Percentiles rank a stretch among this genome's conserved stretches.
These are phyloP conservation scores for Chaitophorus viminalis DNA, from an alignment of 2,888 invertebrate species.

Conservation along the genomic window DNA sequence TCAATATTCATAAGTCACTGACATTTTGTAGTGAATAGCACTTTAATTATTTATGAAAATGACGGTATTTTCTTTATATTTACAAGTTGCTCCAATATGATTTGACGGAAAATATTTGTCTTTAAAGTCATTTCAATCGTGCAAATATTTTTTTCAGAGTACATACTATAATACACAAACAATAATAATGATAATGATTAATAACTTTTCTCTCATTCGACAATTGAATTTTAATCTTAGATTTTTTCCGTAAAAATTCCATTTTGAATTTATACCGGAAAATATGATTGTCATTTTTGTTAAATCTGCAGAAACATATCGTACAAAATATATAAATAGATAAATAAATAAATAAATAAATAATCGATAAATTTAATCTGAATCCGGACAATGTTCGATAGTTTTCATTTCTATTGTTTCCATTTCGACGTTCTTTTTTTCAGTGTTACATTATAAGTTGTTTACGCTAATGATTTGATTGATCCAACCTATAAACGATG, in stretches of 20 bases:
- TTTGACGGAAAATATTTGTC: not conserved
- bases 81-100: conserved; percentile 30
- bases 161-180: conserved; percentile 3
- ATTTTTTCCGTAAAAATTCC: not conserved
- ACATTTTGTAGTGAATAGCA: not conserved
- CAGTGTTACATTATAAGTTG: conserved; percentile 74
- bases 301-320: not conserved
- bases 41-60: not conserved
- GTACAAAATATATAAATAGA: conserved; percentile 21
- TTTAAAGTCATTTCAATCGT: conserved; percentile 15
- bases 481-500: conserved; percentile 96
- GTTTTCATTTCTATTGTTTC: not conserved
- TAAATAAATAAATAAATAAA: conserved; percentile 30
- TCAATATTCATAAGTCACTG: not conserved
- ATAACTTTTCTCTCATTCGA: not conserved
- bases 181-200: not conserved
- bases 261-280: not conserved
- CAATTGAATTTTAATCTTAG: not conserved
- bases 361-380: not conserved
- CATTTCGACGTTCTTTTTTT: not conserved
- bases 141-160: conserved; percentile 4
- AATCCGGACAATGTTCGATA: conserved; percentile 24
- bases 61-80: not conserved
- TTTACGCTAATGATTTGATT: conserved; percentile 96
- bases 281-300: not conserved